These are phyloP conservation scores for Agonopterix arenella DNA, from an alignment of 2,888 invertebrate genomes.

Conservation along the genomic window DNA sequence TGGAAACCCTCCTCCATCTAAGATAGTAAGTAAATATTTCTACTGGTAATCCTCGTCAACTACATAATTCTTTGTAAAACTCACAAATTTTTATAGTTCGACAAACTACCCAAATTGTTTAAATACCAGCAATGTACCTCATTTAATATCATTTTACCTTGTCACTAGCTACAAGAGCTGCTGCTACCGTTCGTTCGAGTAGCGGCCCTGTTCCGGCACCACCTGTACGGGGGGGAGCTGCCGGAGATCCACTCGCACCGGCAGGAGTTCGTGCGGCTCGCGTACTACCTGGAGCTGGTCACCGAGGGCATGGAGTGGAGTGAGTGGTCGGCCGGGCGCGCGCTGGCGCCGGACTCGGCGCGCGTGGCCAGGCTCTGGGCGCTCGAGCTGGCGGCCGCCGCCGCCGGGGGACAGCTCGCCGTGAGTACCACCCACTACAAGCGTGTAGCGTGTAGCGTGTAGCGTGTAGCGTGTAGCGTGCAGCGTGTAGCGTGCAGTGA, in stretches of 20 bases:
- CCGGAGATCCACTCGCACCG: constrained; percentile 80
- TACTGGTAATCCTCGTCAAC: too few species aligned
- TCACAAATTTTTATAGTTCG: too few species aligned
- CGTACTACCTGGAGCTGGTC: constrained; percentile 82
- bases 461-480: constrained; percentile 5
- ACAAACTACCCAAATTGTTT: too few species aligned
- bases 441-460: constrained; percentile 4
- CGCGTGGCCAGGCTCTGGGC: constrained; percentile 42
- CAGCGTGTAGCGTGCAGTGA: constrained; percentile 5
- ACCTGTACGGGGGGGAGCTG: constrained; percentile 87
- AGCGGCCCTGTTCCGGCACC: constrained; percentile 88
- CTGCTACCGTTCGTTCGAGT: constrained; percentile 91
- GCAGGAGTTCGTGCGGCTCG: constrained; percentile 86
- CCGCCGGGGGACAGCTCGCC: constrained; percentile 50
- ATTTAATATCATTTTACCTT: too few species aligned
- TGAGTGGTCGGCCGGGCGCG: constrained; percentile 8
- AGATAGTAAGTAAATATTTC: too few species aligned
- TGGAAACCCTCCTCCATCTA: too few species aligned
- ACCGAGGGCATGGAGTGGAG: constrained; percentile 12
- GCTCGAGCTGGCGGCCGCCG: constrained; percentile 40
- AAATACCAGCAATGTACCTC: too few species aligned
- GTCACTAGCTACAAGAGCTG: constrained; percentile 81
- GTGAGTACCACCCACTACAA: constrained; percentile 30
- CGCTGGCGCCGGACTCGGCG: constrained; percentile 20
- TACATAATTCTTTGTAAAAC: too few species aligned